These are phyloP conservation scores for Buphagus erythrorhynchus DNA, from an alignment of 2,797 vertebrate species.

Conservation along the genomic window DNA sequence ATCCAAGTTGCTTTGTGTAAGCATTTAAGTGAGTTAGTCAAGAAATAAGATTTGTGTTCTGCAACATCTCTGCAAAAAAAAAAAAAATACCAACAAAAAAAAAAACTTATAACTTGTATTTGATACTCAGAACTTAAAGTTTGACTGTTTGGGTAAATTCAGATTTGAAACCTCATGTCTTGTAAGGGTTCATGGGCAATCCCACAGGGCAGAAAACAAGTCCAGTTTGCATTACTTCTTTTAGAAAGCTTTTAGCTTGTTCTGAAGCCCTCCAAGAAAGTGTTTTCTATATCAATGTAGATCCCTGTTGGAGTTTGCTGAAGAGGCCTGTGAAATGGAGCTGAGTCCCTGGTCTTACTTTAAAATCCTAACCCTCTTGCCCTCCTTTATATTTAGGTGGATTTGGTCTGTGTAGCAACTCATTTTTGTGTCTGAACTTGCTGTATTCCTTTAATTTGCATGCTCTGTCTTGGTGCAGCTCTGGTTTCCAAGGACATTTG, in stretches of 20 bases:
- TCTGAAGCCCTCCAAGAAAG: neutral
- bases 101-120: neutral
- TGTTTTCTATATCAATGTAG: neutral
- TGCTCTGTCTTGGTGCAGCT: neutral
- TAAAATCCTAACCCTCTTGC: neutral
- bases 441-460: neutral
- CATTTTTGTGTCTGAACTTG: neutral
- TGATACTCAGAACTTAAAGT: neutral
- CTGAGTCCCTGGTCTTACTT: neutral
- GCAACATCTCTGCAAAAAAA: neutral
- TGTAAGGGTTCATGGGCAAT: neutral
- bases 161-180: neutral
- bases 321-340: neutral
- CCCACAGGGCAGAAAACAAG: neutral
- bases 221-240: neutral
- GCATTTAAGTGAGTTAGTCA: neutral
- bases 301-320: neutral
- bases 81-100: accelerated
- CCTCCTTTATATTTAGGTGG: neutral
- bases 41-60: neutral
- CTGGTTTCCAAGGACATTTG: neutral
- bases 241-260: neutral
- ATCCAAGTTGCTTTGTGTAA: neutral
- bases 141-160: neutral
- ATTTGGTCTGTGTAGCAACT: neutral